Base-by-base conservation (phyloP, 2,888 invertebrate genomes). In the Nemotelus pantherinus region DNA sequence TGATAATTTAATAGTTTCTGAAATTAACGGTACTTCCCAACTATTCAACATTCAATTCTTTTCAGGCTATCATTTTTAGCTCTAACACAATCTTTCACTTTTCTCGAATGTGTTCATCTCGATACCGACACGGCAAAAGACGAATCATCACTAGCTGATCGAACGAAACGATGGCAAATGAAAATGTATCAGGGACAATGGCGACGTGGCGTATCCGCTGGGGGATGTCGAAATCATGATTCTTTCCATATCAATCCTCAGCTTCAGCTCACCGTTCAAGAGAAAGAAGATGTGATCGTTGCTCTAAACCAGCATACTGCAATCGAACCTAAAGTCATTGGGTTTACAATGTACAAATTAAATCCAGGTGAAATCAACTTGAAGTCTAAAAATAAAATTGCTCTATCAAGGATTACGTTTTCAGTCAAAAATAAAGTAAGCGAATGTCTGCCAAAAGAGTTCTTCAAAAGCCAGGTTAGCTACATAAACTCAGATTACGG, bases 181-280 rank as follows among this genome's bases (percentile, higher is more conserved):
- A 91, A 93, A 83, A 90, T 95, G 84, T 94, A 93, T 84, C 95
- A 95, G 84, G 95, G 95, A 0, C 91, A 92, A 47, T 96, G 96
- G 96, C 92, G 93, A 83, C 89, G 92, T 78, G 96, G 96, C 0
- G 95, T 96, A 0, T 92, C 95, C 0, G 95, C 96, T 0, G 96
- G 96, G 2, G 96, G 96, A 53, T 96, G 96, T 85, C 89, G 95
- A 82, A 96, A 96, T 87, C 94, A 95, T 85, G 92, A 96, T 84
- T 95, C 95, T 58, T 96, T 97, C 86, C 96, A 96, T 86, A 95
- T 96, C 84, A 97, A 97, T 87, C 97, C 97, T 0, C 96, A 97
- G 88, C 89, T 97, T 58, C 93, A 96, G 83, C 85, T 97, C 67
- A 90, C 92, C 65, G 86, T 96, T 48, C 92, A 91, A 82, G 95